phyloP scores from a whole-genome alignment of 2,888 invertebrate genomes.

The Chymomyza fuscimana region DNA sequence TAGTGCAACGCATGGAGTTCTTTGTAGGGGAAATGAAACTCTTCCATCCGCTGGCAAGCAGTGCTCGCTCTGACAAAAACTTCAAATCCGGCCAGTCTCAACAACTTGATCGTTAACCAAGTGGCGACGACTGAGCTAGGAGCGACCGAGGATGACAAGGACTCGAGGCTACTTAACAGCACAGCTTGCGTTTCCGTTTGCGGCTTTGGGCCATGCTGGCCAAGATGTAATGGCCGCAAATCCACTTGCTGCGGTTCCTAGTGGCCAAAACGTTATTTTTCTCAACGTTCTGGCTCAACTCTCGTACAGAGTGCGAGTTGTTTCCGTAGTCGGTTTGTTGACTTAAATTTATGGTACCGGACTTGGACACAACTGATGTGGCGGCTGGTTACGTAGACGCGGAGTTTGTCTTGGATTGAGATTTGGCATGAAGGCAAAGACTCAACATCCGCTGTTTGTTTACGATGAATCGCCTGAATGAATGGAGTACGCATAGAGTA shows the following conservation, averaged over 20 bases:
- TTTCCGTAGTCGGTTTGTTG: constrained; percentile 68
- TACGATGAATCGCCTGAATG: background rate
- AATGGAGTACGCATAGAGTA: background rate
- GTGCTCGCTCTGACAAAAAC: constrained; percentile 24
- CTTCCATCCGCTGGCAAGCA: constrained; percentile 47
- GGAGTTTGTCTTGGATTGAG: background rate
- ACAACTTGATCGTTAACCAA: constrained; percentile 59
- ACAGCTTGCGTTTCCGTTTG: constrained; percentile 64
- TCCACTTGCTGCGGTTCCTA: constrained; percentile 48
- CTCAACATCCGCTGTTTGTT: constrained; percentile 61
- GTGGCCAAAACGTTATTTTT: constrained; percentile 44
- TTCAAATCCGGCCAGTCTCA: constrained; percentile 49
- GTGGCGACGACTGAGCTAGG: background rate
- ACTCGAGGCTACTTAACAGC: constrained; percentile 63
- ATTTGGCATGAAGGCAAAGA: background rate
- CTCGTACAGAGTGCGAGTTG: constrained; percentile 46
- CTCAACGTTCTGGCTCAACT: constrained; percentile 55
- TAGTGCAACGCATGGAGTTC: background rate
- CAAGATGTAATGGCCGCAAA: constrained; percentile 68
- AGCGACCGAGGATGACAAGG: constrained; percentile 27
- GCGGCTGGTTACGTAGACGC: background rate
- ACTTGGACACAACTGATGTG: background rate
- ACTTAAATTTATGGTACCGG: constrained; percentile 61
- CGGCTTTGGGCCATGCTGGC: constrained; percentile 10
- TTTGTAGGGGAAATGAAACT: constrained; percentile 30